These are phyloP conservation scores for Sterrhoptilus dennistouni DNA, from an alignment of 2,113 vertebrate genomes.

Conservation along the genomic window DNA sequence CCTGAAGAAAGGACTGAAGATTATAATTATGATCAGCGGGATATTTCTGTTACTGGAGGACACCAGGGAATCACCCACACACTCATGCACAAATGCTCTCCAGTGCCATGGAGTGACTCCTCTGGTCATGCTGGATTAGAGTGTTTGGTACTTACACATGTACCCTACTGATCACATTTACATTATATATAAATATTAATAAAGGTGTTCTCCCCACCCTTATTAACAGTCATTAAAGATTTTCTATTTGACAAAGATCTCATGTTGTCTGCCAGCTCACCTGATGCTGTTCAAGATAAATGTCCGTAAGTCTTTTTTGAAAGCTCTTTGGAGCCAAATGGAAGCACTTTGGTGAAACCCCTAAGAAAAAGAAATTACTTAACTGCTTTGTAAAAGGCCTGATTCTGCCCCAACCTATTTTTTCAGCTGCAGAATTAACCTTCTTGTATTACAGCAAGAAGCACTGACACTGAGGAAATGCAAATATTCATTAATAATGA, in stretches of 20 bases:
- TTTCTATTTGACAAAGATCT: background rate
- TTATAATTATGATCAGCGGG: background rate
- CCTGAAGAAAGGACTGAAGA: background rate
- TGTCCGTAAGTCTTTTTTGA: background rate
- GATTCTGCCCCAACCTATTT: background rate
- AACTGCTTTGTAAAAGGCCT: background rate
- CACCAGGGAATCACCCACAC: background rate
- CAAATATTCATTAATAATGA: slow-evolving; percentile 52
- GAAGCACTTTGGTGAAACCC: background rate
- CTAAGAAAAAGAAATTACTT: background rate
- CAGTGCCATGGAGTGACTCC: background rate
- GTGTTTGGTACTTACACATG: background rate
- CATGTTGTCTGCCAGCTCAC: background rate
- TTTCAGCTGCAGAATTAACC: background rate
- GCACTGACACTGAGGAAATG: background rate
- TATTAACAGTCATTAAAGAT: background rate
- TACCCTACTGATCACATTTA: background rate
- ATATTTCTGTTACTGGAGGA: background rate
- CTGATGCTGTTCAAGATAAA: background rate
- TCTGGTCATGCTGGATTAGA: background rate
- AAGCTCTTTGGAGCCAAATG: background rate
- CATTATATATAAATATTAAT: background rate
- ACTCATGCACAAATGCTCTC: background rate
- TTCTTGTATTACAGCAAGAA: background rate
- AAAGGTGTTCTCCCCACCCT: background rate